Percentiles rank a stretch among this genome's conserved stretches.
Conservation (phyloP, 92 coral and sea anemone genomes). For the Anthopleura xanthogrammica region DNA sequence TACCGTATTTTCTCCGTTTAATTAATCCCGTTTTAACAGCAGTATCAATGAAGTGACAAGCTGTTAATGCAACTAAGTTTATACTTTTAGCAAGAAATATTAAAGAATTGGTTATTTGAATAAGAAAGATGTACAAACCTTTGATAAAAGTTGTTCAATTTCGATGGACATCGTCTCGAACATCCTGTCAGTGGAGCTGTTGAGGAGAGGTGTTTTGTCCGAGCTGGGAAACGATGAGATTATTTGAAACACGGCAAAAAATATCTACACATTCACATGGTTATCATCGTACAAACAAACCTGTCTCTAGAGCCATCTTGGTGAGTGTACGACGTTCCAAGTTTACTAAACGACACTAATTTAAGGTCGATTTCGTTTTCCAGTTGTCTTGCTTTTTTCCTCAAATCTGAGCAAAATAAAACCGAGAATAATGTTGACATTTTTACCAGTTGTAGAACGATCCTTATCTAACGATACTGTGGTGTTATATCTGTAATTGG, state of each 20-base stretch:
- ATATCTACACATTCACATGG: neutral
- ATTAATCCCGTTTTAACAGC: too few species aligned
- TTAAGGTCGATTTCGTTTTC: slow-evolving; percentile 97
- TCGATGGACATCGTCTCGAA: slow-evolving; percentile 96
- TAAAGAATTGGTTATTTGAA: neutral
- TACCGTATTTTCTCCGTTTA: too few species aligned
- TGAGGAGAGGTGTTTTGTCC: slow-evolving; percentile 91
- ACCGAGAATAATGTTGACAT: neutral
- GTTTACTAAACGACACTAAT: slow-evolving; percentile 94
- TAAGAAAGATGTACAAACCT: slow-evolving; percentile 43
- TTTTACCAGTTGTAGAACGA: neutral
- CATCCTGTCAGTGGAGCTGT: slow-evolving; percentile 91
- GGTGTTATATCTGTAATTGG: neutral
- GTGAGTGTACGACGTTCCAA: slow-evolving; percentile 92
- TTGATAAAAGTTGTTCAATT: slow-evolving; percentile 88
- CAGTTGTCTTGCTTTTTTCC: slow-evolving; percentile 94
- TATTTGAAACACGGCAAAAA: neutral
- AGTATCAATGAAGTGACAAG: too few species aligned
- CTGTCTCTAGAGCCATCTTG: slow-evolving; percentile 78
- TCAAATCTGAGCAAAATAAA: slow-evolving; percentile 57
- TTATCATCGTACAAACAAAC: slow-evolving; percentile 19
- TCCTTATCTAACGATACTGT: neutral
- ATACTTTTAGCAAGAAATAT: neutral
- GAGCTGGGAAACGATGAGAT: slow-evolving; percentile 45
- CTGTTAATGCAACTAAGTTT: neutral